phyloP scores from a whole-genome alignment of 2,888 invertebrate species.

The Crossocerus cetratus region DNA sequence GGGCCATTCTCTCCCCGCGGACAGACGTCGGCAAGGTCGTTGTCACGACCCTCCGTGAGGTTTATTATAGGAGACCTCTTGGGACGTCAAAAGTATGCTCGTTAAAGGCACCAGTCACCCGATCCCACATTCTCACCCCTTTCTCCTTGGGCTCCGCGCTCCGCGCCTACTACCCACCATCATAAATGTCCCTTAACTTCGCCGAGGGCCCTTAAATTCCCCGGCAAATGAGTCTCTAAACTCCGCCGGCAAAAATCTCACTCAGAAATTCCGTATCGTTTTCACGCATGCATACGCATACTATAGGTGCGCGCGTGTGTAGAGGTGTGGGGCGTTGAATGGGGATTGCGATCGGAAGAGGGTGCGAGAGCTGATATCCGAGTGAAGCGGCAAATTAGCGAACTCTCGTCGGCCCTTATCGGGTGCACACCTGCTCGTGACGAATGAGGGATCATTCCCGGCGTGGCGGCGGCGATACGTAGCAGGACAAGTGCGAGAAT shows the following conservation, averaged over 20 bases:
- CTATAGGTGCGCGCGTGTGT: no score
- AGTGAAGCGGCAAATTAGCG: constrained; percentile 27
- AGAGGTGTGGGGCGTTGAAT: constrained; percentile 15
- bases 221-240: no score
- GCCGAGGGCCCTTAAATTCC: no score
- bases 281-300: no score
- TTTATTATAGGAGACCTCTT: constrained; percentile 45
- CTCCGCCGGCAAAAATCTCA: no score
- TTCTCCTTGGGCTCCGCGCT: no score
- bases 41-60: constrained; percentile 55
- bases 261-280: no score
- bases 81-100: constrained; percentile 52
- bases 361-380: constrained; percentile 45
- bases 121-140: no score
- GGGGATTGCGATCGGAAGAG: constrained; percentile 36
- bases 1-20: constrained; percentile 43
- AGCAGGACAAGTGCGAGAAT: constrained; percentile 14
- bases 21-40: constrained; percentile 60
- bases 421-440: constrained; percentile 52
- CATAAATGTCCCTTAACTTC: no score
- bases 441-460: constrained; percentile 51
- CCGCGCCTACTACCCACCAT: no score
- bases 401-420: constrained; percentile 45
- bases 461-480: constrained; percentile 17
- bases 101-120: constrained; percentile 55